A percentile compares a stretch with the other conserved stretches of the same genome.
Evolutionary conservation across 2,888 invertebrate species (phyloP).

Genomic region (Watsonalla binaria): DNA sequence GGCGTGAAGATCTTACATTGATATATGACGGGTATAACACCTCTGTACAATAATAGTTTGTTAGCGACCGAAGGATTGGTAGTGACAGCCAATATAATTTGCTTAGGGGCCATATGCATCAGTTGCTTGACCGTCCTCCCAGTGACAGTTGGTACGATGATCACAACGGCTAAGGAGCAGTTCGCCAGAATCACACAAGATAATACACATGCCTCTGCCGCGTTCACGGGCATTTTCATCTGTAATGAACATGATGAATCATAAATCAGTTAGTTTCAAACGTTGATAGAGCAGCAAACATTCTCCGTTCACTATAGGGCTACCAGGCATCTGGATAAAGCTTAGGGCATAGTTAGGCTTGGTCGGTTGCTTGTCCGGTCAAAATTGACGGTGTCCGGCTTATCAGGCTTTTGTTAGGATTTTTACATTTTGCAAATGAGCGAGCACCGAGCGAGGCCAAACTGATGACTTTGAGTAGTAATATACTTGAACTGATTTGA

Average conservation of each 20-base stretch:
- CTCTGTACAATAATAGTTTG: conserved; percentile 69
- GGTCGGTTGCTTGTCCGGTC: too few relatives aligned
- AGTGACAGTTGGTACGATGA: conserved; percentile 31
- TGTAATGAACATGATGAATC: conserved; percentile 4
- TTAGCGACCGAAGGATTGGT: conserved; percentile 59
- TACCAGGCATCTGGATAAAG: too few relatives aligned
- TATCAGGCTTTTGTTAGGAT: too few relatives aligned
- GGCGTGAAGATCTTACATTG: conserved; percentile 33
- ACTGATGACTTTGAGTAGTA: too few relatives aligned
- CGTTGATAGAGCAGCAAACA: too few relatives aligned
- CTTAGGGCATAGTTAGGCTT: too few relatives aligned
- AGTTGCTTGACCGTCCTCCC: conserved; percentile 30
- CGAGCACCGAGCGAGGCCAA: too few relatives aligned
- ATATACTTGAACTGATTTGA: too few relatives aligned
- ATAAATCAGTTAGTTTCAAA: neutral
- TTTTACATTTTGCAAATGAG: too few relatives aligned
- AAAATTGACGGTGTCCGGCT: too few relatives aligned
- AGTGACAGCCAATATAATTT: conserved; percentile 26
- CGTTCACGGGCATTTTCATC: conserved; percentile 29
- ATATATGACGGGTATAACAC: conserved; percentile 55
- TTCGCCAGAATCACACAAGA: conserved; percentile 23
- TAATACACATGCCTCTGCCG: conserved; percentile 29
- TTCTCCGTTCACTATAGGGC: too few relatives aligned
- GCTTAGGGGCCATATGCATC: conserved; percentile 15
- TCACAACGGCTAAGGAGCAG: conserved; percentile 14